Base-by-base conservation (phyloP, 2,797 vertebrate species). In the Schizopygopsis pylzovi region DNA sequence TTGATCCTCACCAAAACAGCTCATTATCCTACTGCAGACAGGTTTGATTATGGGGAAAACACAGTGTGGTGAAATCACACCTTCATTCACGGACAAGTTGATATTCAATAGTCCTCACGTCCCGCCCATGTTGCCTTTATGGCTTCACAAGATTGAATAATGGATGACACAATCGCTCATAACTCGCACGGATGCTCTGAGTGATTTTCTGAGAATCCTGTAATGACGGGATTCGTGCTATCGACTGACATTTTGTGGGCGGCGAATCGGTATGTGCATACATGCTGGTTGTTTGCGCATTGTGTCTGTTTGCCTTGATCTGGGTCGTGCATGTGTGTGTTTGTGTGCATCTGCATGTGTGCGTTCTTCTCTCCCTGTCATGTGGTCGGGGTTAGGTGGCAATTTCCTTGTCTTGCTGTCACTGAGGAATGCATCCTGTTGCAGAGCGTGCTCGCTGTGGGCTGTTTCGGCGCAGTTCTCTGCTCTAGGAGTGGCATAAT, bases 381-480 rank as follows among this genome's bases (percentile, higher is more conserved):
- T 88, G 86, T 85, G 89, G 88, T 87, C 47, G 79, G 54, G 83
- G 82, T 88, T 59, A 82, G 81, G 84, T 85, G 85, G 86, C 85
- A 85, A 89, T 89, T 88, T 90, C 76, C 86, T 80, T 84, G 89
- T 89, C 78, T 82, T 41, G 79, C 85, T 81, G 87, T 88, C 83
- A 85, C 16, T 56, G 37, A 84, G 88, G 85, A 89, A 89, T 90
- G 88, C 87, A 28, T 88, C 85, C 84, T 86, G 75, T 78, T 87
- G 87, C 87, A 52, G 81, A 73, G 81, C 59, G 59, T 15, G 37
- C 75, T 75, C 25, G 84, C 84, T 73, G 63, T 20, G 12, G 72
- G 86, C 89, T 89, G 84, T 89, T 91, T 79, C 41, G 4, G 85
- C 70, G 79, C 87, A 76, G 83, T 13, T 77, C 83, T 75, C 65